Percentiles rank a stretch among this genome's conserved stretches.
phyloP scores from a whole-genome alignment of 2,113 vertebrate genomes.

The Tympanuchus pallidicinctus region DNA sequence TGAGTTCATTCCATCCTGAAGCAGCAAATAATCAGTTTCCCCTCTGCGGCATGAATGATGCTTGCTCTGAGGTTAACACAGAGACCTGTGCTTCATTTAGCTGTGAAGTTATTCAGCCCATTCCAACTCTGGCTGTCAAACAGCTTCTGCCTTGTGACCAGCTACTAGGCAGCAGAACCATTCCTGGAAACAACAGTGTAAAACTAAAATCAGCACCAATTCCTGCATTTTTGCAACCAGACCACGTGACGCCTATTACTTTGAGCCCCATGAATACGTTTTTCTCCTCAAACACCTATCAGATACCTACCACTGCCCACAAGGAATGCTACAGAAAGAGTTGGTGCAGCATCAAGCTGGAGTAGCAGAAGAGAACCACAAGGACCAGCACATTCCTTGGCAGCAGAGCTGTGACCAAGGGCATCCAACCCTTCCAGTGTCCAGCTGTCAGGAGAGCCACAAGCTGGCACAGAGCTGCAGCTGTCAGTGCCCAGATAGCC shows the following conservation, averaged over 20 bases:
- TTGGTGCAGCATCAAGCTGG: neutral
- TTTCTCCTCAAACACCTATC: rapidly evolving
- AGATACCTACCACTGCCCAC: neutral
- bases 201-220: neutral
- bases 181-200: neutral
- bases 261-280: neutral
- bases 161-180: neutral
- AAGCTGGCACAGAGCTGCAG: neutral
- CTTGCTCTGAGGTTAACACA: neutral
- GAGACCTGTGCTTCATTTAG: neutral
- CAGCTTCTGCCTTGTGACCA: neutral
- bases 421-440: neutral
- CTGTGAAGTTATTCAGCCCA: neutral
- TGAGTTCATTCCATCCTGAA: neutral
- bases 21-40: neutral
- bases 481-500: neutral
- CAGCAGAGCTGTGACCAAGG: neutral
- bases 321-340: neutral
- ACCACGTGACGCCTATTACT: neutral
- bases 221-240: neutral
- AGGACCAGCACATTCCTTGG: neutral
- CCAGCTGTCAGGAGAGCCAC: neutral
- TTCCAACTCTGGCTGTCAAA: neutral
- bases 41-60: neutral
- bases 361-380: neutral